Evolutionary conservation across 1,140 invertebrate species (phyloP).

Genomic region (Trissolcus basalis): DNA sequence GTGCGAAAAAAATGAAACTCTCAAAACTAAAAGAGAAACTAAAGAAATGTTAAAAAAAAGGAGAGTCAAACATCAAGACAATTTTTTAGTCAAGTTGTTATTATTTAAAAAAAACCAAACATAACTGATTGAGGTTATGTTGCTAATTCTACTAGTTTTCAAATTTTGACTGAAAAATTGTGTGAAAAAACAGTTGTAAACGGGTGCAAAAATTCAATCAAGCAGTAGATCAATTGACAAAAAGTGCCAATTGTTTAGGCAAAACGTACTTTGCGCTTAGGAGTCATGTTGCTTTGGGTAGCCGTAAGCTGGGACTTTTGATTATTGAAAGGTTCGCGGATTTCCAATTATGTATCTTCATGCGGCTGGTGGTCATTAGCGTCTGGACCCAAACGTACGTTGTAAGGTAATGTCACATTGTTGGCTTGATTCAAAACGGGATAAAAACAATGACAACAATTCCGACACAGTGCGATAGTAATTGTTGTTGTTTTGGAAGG

Average conservation of each 20-base stretch:
- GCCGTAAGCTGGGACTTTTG: slow-evolving; percentile 6
- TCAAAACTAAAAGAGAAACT: not conserved
- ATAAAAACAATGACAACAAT: slow-evolving; percentile 10
- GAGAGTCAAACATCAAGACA: not conserved
- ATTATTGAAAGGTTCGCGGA: not conserved
- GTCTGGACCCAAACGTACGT: not conserved
- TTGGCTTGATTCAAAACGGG: slow-evolving; percentile 1
- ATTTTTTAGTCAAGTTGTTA: too few relatives aligned
- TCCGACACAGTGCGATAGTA: too few relatives aligned
- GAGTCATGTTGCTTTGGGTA: slow-evolving; percentile 68
- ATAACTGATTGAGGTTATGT: too few relatives aligned
- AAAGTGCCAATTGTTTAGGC: slow-evolving; percentile 1
- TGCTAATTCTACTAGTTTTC: too few relatives aligned
- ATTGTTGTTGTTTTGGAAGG: too few relatives aligned
- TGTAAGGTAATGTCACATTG: slow-evolving; percentile 14
- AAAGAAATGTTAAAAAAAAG: not conserved
- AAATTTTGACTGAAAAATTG: too few relatives aligned
- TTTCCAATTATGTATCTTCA: not conserved
- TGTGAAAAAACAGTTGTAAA: not conserved
- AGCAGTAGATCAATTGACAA: not conserved
- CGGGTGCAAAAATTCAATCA: slow-evolving; percentile 1
- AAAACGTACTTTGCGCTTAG: slow-evolving; percentile 71
- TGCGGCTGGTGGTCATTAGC: slow-evolving; percentile 2
- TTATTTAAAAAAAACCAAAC: too few relatives aligned
- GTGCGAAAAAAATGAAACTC: not conserved